Evolutionary conservation across 2,888 invertebrate species (phyloP), one percentile per base, ranked within the genome.

Genomic region (Agonopterix alstromeriana): DNA sequence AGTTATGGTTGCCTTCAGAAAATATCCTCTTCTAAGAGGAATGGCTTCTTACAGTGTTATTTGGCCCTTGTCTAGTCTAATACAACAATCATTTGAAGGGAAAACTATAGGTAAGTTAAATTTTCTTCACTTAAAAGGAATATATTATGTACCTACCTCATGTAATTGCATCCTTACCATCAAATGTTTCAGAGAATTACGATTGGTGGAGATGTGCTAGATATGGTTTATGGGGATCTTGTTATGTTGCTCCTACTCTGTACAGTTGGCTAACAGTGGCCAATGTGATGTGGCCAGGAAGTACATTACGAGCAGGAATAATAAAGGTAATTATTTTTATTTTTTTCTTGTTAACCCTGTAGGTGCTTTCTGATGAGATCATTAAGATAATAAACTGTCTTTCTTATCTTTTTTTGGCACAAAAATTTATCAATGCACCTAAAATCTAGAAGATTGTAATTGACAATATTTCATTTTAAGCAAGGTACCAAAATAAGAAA

Each of bases 191-290:
- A 90, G 91, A 84, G 42, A 83, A 80, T 53, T 93, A 91, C 69
- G 93, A 94, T 65, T 93, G 92, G 92, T 89, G 82, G 77, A 91
- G 94, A 68, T 92, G 92, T 56, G 77, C 92, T 38, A 90, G 95
- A 53, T 96, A 93, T 80, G 92, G 94, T 64, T 65, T 95, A 46
- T 95, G 94, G 75, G 96, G 95, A n/a, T 92, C 94, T 8, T 90
- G 94, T 45, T 95, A 94, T 75, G 94, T 94, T 12, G 96, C 95
- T 1, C 96, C 96, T 10, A 94, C 94, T 4, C 78, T 96, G 0
- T 95, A 94, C 66, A 90, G 91, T 49, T 96, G 96, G 96, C 84
- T 97, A 44, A 93, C 92, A 70, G 76, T 95, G 46, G 93, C 95
- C n/a, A 92, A 91, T 59, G 88, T 90, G 47, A 86, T 95, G 75